These are phyloP conservation scores for Cactoblastis cactorum DNA, from an alignment of 2,888 invertebrate species.

Conservation along the genomic window DNA sequence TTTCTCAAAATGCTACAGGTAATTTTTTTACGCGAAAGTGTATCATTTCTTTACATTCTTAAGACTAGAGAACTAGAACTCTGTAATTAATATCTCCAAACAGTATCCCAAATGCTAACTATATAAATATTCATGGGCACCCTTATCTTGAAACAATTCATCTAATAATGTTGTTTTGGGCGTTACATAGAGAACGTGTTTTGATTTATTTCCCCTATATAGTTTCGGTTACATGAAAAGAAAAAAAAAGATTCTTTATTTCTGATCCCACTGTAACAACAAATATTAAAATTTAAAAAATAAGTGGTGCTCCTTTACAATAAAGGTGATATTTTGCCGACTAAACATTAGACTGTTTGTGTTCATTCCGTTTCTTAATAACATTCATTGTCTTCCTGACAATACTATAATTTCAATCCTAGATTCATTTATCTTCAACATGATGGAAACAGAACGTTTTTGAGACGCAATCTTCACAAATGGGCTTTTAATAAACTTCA, in stretches of 20 bases:
- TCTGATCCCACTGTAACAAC: too few relatives aligned
- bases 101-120: slow-evolving; percentile 34
- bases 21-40: too few relatives aligned
- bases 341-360: background rate
- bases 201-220: background rate
- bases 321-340: too few relatives aligned
- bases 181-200: background rate
- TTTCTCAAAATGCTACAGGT: too few relatives aligned
- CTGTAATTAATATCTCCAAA: slow-evolving; percentile 45
- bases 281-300: too few relatives aligned
- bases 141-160: background rate
- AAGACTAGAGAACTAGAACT: slow-evolving; percentile 15
- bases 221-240: background rate
- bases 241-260: too few relatives aligned
- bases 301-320: too few relatives aligned
- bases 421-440: background rate
- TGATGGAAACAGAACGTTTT: background rate
- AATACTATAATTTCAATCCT: background rate
- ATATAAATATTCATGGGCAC: slow-evolving; percentile 47
- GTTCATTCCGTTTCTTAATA: background rate
- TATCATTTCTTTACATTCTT: background rate
- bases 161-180: slow-evolving; percentile 9
- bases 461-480: background rate
- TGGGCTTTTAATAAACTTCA: background rate
- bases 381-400: background rate